Evolutionary conservation across 2,113 vertebrate species (phyloP).

Genomic region (Turdus rufiventris): DNA sequence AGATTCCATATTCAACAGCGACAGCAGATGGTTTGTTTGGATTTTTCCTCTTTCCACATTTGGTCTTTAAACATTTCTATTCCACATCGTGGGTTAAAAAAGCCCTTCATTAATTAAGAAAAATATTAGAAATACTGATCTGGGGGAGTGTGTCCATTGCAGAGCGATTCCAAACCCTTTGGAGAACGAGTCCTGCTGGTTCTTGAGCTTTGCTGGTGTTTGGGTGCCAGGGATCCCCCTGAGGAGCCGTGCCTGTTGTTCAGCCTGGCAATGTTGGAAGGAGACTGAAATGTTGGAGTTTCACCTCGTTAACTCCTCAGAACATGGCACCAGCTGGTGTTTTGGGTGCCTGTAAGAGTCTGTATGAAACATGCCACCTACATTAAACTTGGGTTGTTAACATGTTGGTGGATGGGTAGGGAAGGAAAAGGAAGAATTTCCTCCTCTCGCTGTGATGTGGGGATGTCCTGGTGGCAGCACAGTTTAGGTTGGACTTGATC

Average conservation of each 20-base stretch:
- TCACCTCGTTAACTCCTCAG: conserved; percentile 25
- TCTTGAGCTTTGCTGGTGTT: neutral
- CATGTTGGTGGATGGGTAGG: neutral
- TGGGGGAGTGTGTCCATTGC: neutral
- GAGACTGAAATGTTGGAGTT: neutral
- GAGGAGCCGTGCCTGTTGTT: neutral
- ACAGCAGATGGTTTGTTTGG: neutral
- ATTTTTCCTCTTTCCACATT: neutral
- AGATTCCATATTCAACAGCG: neutral
- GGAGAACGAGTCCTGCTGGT: neutral
- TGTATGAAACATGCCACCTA: conserved; percentile 60
- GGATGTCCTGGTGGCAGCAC: neutral
- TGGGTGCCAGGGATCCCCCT: accelerated
- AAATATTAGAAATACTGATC: neutral
- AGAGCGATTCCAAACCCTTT: neutral
- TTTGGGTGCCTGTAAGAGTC: conserved; percentile 55
- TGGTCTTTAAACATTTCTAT: neutral
- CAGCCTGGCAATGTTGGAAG: neutral
- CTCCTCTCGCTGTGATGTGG: accelerated
- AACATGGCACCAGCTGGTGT: conserved; percentile 20
- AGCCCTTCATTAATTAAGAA: neutral
- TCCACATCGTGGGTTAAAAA: neutral
- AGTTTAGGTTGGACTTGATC: neutral
- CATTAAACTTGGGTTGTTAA: conserved; percentile 63
- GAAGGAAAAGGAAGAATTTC: neutral